A percentile compares a stretch with the other conserved stretches of the same genome.
These are phyloP conservation scores for Drosophila algonquin DNA, from an alignment of 2,888 invertebrate species.

Conservation along the genomic window DNA sequence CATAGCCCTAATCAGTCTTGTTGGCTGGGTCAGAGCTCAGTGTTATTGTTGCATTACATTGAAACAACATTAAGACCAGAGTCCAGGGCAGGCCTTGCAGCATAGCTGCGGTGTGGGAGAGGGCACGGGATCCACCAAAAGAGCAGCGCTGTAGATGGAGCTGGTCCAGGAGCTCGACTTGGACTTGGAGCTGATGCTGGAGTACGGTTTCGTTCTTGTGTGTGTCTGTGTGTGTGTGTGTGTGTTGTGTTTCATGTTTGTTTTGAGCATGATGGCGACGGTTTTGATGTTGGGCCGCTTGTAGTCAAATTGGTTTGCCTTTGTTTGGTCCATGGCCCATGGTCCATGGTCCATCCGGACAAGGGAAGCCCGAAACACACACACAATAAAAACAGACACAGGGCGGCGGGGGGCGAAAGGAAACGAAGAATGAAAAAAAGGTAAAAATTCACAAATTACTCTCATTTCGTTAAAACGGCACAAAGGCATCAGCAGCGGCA, in stretches of 20 bases:
- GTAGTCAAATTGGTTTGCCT: constrained; percentile 72
- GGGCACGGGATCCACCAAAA: not conserved
- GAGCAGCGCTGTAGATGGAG: no score
- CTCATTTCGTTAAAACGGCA: constrained; percentile 77
- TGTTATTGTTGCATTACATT: constrained; percentile 50
- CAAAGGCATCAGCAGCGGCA: constrained; percentile 63
- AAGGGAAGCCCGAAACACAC: constrained; percentile 19
- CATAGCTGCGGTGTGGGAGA: no score
- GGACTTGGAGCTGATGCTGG: not conserved
- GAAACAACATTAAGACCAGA: constrained; percentile 32
- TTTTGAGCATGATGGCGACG: constrained; percentile 61
- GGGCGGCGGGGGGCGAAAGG: constrained; percentile 1
- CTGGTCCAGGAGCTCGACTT: not conserved
- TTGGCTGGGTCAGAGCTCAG: not conserved
- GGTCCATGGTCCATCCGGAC: constrained; percentile 20
- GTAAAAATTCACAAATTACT: constrained; percentile 76
- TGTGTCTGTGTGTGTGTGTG: not conserved
- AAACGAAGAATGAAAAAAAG: constrained; percentile 51
- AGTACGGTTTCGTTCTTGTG: not conserved
- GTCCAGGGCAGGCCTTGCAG: not conserved
- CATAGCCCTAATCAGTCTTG: constrained; percentile 4
- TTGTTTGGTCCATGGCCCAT: constrained; percentile 59
- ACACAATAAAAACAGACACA: constrained; percentile 20
- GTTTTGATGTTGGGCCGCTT: constrained; percentile 75
- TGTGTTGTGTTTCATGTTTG: constrained; percentile 59